phyloP scores from a whole-genome alignment of 2,888 invertebrate species.

The Calameuta filiformis region DNA sequence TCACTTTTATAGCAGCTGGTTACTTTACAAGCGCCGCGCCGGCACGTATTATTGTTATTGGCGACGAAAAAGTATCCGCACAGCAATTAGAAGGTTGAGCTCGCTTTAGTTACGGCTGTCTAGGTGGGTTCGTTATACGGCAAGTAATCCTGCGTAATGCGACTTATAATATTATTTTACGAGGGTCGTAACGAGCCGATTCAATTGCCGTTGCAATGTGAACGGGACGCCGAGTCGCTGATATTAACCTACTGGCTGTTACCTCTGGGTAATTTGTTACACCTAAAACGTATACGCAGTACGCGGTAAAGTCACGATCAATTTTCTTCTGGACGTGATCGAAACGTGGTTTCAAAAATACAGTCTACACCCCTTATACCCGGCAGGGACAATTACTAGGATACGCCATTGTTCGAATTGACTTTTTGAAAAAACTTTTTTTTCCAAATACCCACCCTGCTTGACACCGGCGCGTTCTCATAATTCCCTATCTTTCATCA shows the following conservation, averaged over 20 bases:
- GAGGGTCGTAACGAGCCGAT: background rate
- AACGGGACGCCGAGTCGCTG: background rate
- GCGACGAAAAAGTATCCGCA: background rate
- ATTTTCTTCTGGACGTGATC: background rate
- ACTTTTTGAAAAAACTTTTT: background rate
- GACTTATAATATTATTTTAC: conserved; percentile 7
- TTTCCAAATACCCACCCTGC: background rate
- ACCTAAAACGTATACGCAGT: background rate
- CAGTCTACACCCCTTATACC: background rate
- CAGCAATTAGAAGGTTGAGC: background rate
- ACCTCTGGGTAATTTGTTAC: background rate
- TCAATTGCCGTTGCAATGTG: conserved; percentile 1
- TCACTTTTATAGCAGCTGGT: background rate
- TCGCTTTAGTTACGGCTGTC: background rate
- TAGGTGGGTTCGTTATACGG: background rate
- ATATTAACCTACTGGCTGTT: background rate
- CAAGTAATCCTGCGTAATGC: conserved; percentile 4
- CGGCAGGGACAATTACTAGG: background rate
- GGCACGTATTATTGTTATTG: background rate
- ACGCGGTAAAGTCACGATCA: background rate
- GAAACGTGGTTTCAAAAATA: background rate
- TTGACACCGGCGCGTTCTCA: background rate
- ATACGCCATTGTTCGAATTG: background rate
- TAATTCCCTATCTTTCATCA: background rate
- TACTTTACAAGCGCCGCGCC: background rate